phyloP scores from a whole-genome alignment of 1,140 invertebrate species.

The Latrodectus geometricus region DNA sequence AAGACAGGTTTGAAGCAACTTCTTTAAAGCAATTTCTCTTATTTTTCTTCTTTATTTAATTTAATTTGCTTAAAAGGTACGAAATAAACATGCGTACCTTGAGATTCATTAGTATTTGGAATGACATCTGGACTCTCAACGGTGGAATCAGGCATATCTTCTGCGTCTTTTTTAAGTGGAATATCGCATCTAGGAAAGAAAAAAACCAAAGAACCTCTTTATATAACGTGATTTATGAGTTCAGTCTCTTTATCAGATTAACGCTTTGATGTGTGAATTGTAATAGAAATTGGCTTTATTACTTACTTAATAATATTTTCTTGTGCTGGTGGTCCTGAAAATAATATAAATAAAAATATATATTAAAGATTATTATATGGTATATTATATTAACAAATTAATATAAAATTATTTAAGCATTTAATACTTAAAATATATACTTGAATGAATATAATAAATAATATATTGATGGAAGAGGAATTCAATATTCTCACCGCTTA shows the following conservation, averaged over 20 bases:
- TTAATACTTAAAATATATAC: too few relatives aligned
- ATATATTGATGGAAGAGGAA: too few relatives aligned
- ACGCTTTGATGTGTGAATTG: background rate
- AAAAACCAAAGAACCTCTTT: background rate
- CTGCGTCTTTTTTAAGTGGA: slow-evolving; percentile 59
- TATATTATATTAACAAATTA: too few relatives aligned
- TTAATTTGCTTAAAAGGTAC: background rate
- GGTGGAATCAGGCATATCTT: slow-evolving; percentile 54
- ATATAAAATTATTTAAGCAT: too few relatives aligned
- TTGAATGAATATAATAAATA: too few relatives aligned
- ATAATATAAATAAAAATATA: slow-evolving; percentile 10
- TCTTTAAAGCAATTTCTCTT: too few relatives aligned
- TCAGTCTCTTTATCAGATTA: background rate
- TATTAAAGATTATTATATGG: too few relatives aligned
- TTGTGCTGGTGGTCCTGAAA: slow-evolving; percentile 37
- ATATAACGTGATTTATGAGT: background rate
- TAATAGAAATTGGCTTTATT: background rate
- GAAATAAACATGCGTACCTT: slow-evolving; percentile 13
- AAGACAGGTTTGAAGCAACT: too few relatives aligned
- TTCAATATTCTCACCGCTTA: too few relatives aligned
- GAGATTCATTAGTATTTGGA: slow-evolving; percentile 56
- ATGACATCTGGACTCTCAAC: slow-evolving; percentile 59
- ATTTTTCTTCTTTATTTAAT: background rate
- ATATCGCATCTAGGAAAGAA: slow-evolving; percentile 58
- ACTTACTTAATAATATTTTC: slow-evolving; percentile 57